Base-by-base conservation (phyloP, 2,888 invertebrate species). In the Cheilosia soror region DNA sequence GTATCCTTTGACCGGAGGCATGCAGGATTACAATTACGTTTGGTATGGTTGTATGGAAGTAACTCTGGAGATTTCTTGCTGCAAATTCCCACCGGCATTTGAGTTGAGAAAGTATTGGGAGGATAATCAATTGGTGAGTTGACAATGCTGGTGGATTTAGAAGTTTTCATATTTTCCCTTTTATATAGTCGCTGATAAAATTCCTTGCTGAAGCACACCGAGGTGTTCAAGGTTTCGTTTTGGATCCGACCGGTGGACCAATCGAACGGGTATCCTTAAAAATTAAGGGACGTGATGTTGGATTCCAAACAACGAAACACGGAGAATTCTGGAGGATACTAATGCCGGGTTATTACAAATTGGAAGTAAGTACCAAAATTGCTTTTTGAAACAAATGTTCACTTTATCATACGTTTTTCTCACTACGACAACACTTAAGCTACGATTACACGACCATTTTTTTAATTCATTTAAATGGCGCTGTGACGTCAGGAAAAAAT, bases 311-410 rank as follows among this genome's bases (percentile, higher is more conserved):
- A 66, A 97, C 97, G 7, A 96, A 96, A 90, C 95, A 96, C 91
- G 98, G 98, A n/a, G 98, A 98, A 92, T 98, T 96, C 93, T 98
- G 98, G 98, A 95, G 98, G 89, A 95, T 98, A 82, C 93, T 98
- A 27, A 92, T 98, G 82, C 98, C 98, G 1, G 98, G 98, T 87
- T 93, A 94, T 68, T 98, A 98, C 92, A 95, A 95, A 89, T 93
- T 98, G 13, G 96, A 97, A 94, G 98, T 97, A 92, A 90, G 53
- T 37, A 0, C 6, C n/a, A 44, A 15, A 2, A 5, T 13, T 15
- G 0, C 5, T 20, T 20, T 20, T 20, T 1, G 13, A 15, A 44
- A n/a, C n/a, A 4, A 13, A 29, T 11, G n/a, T 25, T 1, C 42
- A n/a, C 6, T 13, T 6, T 42, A 1, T 15, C 51, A 44, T 42